phyloP scores from a whole-genome alignment of 2,113 vertebrate species.

The Podilymbus podiceps region DNA sequence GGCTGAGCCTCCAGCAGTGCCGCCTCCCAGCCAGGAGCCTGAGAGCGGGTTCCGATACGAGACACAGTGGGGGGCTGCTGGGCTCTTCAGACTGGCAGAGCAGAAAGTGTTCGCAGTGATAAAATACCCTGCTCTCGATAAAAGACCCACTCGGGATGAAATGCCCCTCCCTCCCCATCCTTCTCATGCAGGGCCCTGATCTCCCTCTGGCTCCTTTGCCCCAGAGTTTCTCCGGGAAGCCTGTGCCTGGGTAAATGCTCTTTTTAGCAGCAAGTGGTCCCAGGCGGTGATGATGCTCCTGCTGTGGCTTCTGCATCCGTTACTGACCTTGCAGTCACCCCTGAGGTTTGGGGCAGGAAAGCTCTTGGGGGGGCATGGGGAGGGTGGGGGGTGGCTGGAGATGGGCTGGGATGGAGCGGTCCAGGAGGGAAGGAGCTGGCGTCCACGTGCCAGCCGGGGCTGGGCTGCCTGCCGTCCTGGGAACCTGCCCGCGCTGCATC shows the following conservation, averaged over 20 bases:
- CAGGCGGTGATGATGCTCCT: background rate
- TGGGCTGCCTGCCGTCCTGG: no score
- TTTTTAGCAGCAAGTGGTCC: background rate
- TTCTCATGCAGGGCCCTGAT: background rate
- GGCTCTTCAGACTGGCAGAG: background rate
- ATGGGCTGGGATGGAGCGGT: background rate
- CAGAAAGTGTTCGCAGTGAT: background rate
- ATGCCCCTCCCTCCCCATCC: background rate
- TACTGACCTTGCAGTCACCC: background rate
- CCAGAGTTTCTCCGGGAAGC: background rate
- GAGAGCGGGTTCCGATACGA: background rate
- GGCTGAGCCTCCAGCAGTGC: background rate
- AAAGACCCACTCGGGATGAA: no score
- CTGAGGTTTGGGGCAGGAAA: background rate
- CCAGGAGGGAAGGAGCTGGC: background rate
- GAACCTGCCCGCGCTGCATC: no score
- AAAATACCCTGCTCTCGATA: background rate
- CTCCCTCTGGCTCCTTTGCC: background rate
- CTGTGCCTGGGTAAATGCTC: background rate
- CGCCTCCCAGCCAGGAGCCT: background rate
- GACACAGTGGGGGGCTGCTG: background rate
- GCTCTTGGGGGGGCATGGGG: rapidly evolving
- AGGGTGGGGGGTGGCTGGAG: background rate
- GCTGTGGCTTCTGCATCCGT: background rate
- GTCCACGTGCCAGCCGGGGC: rapidly evolving